Evolutionary conservation across 2,888 invertebrate species (phyloP), one percentile per base, ranked within the genome.

Genomic region (Xanthorhoe spadicearia): DNA sequence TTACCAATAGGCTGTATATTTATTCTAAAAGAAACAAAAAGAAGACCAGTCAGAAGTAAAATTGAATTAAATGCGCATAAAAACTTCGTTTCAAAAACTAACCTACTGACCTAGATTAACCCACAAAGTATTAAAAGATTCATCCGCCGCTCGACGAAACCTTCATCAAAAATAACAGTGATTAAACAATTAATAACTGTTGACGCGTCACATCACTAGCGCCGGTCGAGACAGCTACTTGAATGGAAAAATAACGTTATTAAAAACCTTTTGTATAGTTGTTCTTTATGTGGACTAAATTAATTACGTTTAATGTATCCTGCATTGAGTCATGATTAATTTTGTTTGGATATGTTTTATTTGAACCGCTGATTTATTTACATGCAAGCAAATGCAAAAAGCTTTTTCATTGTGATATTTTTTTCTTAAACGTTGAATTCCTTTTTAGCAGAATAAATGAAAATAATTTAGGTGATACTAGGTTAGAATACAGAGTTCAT

Each of bases 211-310:
- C 85, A 83, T 87, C 88, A 88, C 82, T 85, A 78, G 80, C 75
- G 79, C 88, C 89, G 88, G 81, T 70, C 79, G 74, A 81, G 81
- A 82, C 84, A 83, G 84, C 85, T 85, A 84, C 85, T 85, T 84
- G 81, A 86, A 86, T 85, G 83, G 83, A 83, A 81, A 82, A 80
- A 80, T 81, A 83, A 72, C 76, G 64, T 77, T 74, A 70, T 80
- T 82, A 17, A 80, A 83, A 86, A 75, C 74, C 79, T 82, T 84
- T 86, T 85, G 83, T 85, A 68, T 78, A 73, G 74, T 81, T 81
- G 72, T 32, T 83, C 84, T 84, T 86, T 87, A 84, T 86, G 83
- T 74, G 68, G 75, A 76, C 76, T 88, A 86, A 88, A 91, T 92
- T 90, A 90, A 92, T 92, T 89, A 48, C 61, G 53, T 35, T 61